These are phyloP conservation scores for Drosophila watanabei DNA, from an alignment of 1,140 invertebrate species.

Conservation along the genomic window DNA sequence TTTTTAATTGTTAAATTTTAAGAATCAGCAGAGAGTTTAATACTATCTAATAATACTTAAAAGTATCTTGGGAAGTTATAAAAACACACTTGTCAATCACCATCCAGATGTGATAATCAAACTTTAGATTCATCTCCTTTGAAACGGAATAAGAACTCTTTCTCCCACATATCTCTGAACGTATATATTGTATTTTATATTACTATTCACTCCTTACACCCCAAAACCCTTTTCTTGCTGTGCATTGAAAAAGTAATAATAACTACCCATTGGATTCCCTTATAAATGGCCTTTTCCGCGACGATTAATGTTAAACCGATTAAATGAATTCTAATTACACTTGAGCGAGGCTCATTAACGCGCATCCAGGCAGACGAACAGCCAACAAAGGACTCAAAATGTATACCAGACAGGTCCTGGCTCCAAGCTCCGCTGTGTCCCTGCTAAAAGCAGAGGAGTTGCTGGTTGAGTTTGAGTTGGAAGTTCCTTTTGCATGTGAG, in stretches of 20 bases:
- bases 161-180: background rate
- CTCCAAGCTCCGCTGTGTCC: slow-evolving; percentile 4
- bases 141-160: too few relatives aligned
- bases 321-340: slow-evolving; percentile 72
- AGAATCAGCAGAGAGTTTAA: too few relatives aligned
- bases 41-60: too few relatives aligned
- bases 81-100: background rate
- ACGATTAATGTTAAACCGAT: slow-evolving; percentile 56
- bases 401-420: slow-evolving; percentile 24
- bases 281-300: background rate
- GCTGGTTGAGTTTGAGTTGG: background rate
- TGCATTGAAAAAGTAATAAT: background rate
- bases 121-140: background rate
- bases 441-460: background rate
- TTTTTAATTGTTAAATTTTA: background rate
- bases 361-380: slow-evolving; percentile 11
- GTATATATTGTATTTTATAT: background rate
- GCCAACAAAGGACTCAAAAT: slow-evolving; percentile 16
- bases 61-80: background rate
- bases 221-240: background rate
- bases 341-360: slow-evolving; percentile 63
- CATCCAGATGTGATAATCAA: too few relatives aligned
- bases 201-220: too few relatives aligned
- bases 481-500: slow-evolving; percentile 59
- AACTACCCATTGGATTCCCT: background rate